Base-by-base conservation (phyloP, 2,797 vertebrate genomes). In the Rhabdomys pumilio region DNA sequence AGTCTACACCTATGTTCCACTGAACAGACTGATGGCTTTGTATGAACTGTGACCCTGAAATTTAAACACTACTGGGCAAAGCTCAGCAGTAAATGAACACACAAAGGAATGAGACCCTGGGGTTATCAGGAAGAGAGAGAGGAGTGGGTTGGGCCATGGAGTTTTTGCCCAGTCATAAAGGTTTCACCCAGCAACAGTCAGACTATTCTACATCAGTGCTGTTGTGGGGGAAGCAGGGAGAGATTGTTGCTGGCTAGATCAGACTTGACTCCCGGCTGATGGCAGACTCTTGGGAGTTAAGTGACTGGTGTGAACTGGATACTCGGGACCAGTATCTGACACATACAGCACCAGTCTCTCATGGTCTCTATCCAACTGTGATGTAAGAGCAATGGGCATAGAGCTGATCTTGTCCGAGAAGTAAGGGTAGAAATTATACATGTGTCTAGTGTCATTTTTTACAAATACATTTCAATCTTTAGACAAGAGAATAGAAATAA, bases 321-420 rank as follows among this genome's bases (percentile, higher is more conserved):
- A 17, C 20, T 29, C 13, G 3, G 29, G 34, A 29, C 7, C 22
- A 6, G n/a, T n/a, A 41, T 22, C 31, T 2, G 2, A 20, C 5
- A n/a, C 6, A 55, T 6, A 47, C 4, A 15, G 4, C 3, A 6
- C 1, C 4, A 11, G 13, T 44, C 1, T 38, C 53, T 14, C 31
- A 1, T 12, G 6, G 10, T 67, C 38, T 73, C 55, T 20, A 14
- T 26, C 24, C 34, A 67, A 1, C 4, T 59, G 38, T n/a, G 38
- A 50, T 31, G 31, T 31, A 41, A 55, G 29, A 44, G 47, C 19
- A 53, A 24, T 0, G 17, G 53, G 24, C n/a, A 26, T 3, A 44
- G 55, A 0, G 19, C 2, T 0, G 38, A 29, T 17, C 6, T 15
- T 38, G 50, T 69, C 38, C 67, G 26, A 26, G 34, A 14, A 5